Base-by-base conservation (phyloP, 2,888 invertebrate genomes). In the Caradrina kadenii region DNA sequence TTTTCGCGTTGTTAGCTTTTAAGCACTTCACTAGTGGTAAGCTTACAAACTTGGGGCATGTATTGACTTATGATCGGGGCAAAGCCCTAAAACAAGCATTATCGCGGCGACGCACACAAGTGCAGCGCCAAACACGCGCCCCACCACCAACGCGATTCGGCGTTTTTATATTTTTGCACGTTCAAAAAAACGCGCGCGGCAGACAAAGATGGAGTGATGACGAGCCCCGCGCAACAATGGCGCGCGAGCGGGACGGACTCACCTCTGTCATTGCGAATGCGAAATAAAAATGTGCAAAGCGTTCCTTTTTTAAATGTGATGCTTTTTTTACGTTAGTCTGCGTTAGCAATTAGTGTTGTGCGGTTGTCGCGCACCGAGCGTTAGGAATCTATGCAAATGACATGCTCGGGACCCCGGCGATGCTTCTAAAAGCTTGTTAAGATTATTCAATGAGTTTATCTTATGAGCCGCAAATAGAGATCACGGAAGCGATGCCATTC, bases 131-230 rank as follows among this genome's bases (percentile, higher is more conserved):
- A 85, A 86, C 87, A 88, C 84, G 83, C 81, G 86, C 88, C 88
- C 86, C 91, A 91, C 90, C 92, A 92, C 92, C 90, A 81, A 91
- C 91, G 88, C 93, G 93, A 92, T 92, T 94, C 93, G 93, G 93
- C 91, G 94, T 95, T 96, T 96, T 95, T 96, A 96, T 95, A 95
- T 95, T 96, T 94, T 94, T 94, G 94, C 94, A 94, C 94, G 94
- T 94, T 94, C 88, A 93, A 95, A 95, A 95, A 95, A 95, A 94
- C 73, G 91, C 79, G 87, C 89, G 93, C 89, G 93, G 89, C 91
- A 95, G 96, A 96, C 94, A 95, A 96, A 95, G 95, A 95, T 94
- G 94, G 95, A 95, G 91, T 94, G 94, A 93, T 94, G 95, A 94
- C 93, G 94, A 92, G 92, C 88, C 89, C 86, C 86, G 84, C 85